Evolutionary conservation across 2,888 invertebrate genomes (phyloP).

Genomic region (Monoplex corrugatus): DNA sequence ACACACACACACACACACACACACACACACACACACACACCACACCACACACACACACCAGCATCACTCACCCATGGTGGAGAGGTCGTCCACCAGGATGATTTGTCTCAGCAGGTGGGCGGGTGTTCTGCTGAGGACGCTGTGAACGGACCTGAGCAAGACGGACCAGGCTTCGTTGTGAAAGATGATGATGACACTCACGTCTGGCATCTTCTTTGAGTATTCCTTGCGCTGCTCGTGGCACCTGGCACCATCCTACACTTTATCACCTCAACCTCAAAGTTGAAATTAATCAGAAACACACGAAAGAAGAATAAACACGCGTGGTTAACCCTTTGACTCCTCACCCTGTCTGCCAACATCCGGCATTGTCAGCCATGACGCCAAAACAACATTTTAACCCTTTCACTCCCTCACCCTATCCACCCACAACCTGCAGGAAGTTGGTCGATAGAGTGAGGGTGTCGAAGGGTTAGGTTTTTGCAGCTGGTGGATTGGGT

Average conservation of each 20-base stretch:
- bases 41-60: background rate
- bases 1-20: background rate
- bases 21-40: background rate
- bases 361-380: no score
- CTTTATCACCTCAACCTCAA: no score
- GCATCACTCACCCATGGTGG: slow-evolving; percentile 83
- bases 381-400: background rate
- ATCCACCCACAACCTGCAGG: no score
- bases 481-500: no score
- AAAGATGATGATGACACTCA: slow-evolving; percentile 67
- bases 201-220: slow-evolving; percentile 50
- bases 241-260: slow-evolving; percentile 54
- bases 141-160: slow-evolving; percentile 94
- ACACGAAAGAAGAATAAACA: no score
- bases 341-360: no score
- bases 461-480: no score
- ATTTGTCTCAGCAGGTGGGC: slow-evolving; percentile 92
- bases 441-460: no score
- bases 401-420: background rate
- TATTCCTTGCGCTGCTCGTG: slow-evolving; percentile 46
- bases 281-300: no score
- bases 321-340: no score
- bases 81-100: slow-evolving; percentile 96
- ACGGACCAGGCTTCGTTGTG: slow-evolving; percentile 99
- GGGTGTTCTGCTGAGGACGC: slow-evolving; percentile 95